phyloP scores from a whole-genome alignment of 2,113 vertebrate genomes.

The Cinclus mexicanus region DNA sequence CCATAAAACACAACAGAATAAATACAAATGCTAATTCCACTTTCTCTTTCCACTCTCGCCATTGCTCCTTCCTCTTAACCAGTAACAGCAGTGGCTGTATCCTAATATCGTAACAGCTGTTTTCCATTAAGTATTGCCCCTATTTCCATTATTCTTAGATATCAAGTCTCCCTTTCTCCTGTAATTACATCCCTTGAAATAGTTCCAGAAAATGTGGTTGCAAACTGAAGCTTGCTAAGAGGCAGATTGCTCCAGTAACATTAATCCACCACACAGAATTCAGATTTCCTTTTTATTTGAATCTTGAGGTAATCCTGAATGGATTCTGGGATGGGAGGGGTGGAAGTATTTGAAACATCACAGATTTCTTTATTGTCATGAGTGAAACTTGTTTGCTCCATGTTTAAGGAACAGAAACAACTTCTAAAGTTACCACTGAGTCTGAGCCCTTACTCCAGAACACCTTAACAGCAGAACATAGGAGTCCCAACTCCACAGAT shows the following conservation, averaged over 20 bases:
- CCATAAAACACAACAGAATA: neutral
- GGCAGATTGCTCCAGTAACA: neutral
- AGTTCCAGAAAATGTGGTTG: neutral
- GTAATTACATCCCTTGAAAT: constrained; percentile 23
- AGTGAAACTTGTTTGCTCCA: neutral
- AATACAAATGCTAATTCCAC: neutral
- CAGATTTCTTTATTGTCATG: neutral
- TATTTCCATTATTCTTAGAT: constrained; percentile 31
- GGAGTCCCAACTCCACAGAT: neutral
- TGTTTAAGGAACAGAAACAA: neutral
- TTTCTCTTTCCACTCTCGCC: neutral
- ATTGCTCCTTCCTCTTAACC: neutral
- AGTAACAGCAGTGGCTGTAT: neutral
- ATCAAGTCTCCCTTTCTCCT: neutral
- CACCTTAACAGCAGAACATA: neutral
- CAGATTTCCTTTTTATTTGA: neutral
- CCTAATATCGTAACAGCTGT: neutral
- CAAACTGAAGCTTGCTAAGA: neutral
- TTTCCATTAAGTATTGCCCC: neutral
- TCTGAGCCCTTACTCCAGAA: neutral
- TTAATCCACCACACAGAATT: neutral
- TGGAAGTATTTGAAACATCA: neutral
- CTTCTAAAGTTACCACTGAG: neutral
- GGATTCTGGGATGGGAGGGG: neutral
- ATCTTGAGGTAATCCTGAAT: neutral